Base-by-base conservation (phyloP, 2,113 vertebrate species). In the Macquaria ambigua region DNA sequence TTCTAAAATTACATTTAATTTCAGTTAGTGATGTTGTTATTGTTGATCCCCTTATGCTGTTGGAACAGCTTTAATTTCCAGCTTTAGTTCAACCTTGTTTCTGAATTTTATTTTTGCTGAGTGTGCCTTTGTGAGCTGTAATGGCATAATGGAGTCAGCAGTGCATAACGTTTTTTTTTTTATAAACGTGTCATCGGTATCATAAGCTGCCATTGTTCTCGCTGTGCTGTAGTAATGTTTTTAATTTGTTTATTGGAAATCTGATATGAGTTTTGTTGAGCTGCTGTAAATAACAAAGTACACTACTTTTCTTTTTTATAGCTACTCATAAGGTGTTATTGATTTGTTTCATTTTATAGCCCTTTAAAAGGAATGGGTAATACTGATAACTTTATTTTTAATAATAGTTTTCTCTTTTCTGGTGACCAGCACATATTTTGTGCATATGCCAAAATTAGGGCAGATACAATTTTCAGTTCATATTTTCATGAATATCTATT, bases 21-120 rank as follows among this genome's bases (percentile, higher is more conserved):
- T 71, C 14, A 53, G 28, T 37, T 23, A 4, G 18, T 15, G 21
- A 64, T 39, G 73, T 41, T 73, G 20, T 50, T 58, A 0, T 31
- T 8, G 68, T 31, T 8, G 37, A 56, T 34, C 18, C 21, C 43
- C n/a, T 21, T 23, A 0, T 71, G 68, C 39, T 56, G 31, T 62
- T 66, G 58, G 63, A 52, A 25, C 39, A 8, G 39, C 71, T 81
- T 74, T 81, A 16, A 83, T 85, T 87, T 82, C 15, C 41, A 53
- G 58, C 77, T 53, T 37, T 46, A n/a, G 48, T 58, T 52, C 23
- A 25, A 6, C 3, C 31, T 14, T 71, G 81, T 88, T 78, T 34
- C 50, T 41, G 62, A 5, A 5, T 80, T 43, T 48, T 34, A 34
- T 48, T 87, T 82, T 41, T 79, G 74, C 87, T 77, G 85, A 90